A percentile compares a stretch with the other conserved stretches of the same genome.
phyloP scores from a whole-genome alignment of 1,140 invertebrate genomes.

The Steinernema feltiae region DNA sequence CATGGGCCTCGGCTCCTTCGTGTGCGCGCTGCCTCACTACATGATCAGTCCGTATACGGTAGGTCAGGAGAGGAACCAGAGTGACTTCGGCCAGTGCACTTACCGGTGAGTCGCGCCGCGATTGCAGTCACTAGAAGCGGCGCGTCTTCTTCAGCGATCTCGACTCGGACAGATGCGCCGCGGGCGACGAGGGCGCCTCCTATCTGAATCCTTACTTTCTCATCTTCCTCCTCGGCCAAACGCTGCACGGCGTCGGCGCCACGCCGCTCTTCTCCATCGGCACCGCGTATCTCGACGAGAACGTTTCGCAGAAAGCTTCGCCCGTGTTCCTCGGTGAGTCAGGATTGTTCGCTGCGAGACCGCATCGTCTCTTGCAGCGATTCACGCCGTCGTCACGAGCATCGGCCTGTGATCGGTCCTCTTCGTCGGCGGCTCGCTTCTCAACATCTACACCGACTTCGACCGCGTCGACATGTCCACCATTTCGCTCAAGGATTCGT shows the following conservation, averaged over 20 bases:
- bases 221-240: constrained; percentile 54
- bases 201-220: constrained; percentile 55
- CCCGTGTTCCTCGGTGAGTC: constrained; percentile 54
- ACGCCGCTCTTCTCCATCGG: constrained; percentile 58
- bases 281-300: constrained; percentile 56
- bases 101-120: constrained; percentile 24
- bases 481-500: constrained; percentile 16
- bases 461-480: constrained; percentile 50
- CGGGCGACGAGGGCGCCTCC: constrained; percentile 30
- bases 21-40: constrained; percentile 56
- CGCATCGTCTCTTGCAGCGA: constrained; percentile 39
- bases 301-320: constrained; percentile 58
- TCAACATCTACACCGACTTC: constrained; percentile 54
- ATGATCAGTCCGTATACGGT: constrained; percentile 43
- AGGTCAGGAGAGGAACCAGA: constrained; percentile 23
- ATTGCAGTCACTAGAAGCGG: not conserved
- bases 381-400: constrained; percentile 52
- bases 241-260: constrained; percentile 51
- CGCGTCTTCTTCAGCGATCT: constrained; percentile 46
- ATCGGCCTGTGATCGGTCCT: constrained; percentile 54
- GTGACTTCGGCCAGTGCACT: constrained; percentile 51
- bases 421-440: constrained; percentile 52
- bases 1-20: constrained; percentile 54
- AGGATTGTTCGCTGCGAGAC: not conserved
- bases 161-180: constrained; percentile 31